These are phyloP conservation scores for Neofelis nebulosa DNA, from an alignment of 2,113 vertebrate genomes.

Conservation along the genomic window DNA sequence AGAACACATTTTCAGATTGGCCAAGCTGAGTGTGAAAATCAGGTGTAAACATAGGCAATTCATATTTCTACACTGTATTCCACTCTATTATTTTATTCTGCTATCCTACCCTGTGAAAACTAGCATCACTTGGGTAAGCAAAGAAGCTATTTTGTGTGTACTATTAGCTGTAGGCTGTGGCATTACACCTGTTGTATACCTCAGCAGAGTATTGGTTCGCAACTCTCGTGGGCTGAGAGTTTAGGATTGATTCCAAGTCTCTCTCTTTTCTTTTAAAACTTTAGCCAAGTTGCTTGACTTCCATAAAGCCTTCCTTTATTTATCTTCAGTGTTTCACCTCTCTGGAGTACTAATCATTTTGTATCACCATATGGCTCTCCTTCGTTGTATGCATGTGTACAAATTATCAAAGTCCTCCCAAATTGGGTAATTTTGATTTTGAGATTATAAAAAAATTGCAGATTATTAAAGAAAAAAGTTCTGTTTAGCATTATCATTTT, in stretches of 20 bases:
- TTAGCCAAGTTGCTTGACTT: not conserved
- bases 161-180: not conserved
- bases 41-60: not conserved
- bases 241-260: not conserved
- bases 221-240: not conserved
- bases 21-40: not conserved
- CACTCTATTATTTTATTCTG: not conserved
- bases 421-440: not conserved
- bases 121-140: not conserved
- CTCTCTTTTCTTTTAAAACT: not conserved
- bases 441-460: not conserved
- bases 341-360: not conserved
- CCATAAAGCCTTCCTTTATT: not conserved
- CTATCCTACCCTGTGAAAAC: not conserved
- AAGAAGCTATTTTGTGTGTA: not conserved
- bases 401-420: not conserved
- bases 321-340: not conserved
- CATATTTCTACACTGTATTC: not conserved
- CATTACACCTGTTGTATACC: not conserved
- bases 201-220: not conserved
- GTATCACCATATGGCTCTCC: not conserved
- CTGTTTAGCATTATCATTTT: not conserved
- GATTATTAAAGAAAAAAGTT: not conserved
- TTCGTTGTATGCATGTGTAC: not conserved
- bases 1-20: not conserved